Conservation (phyloP, 2,888 invertebrate species). For the Homarus gammarus region DNA sequence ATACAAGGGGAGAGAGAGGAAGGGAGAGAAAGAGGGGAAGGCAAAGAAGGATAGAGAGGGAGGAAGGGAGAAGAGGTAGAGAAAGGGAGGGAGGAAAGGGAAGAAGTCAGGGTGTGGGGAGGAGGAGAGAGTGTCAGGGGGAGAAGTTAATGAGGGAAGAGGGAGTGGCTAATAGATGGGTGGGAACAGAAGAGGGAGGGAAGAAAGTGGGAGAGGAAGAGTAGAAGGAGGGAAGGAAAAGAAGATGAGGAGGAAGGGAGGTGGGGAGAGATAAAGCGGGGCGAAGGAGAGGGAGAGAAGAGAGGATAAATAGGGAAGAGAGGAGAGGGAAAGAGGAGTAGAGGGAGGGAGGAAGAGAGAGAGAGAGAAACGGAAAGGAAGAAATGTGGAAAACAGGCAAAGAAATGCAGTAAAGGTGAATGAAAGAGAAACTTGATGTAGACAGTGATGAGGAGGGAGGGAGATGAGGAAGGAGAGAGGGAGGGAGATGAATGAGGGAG, state of each 20-base stretch:
- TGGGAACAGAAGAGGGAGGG: background rate
- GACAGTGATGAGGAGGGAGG: background rate
- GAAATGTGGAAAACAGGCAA: background rate
- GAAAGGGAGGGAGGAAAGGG: background rate
- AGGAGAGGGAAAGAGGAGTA: background rate
- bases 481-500: constrained; percentile 10
- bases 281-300: background rate
- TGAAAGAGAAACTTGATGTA: background rate
- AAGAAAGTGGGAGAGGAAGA: background rate
- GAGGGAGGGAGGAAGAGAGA: constrained; percentile 20
- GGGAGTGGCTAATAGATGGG: background rate
- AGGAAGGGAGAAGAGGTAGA: too few species aligned
- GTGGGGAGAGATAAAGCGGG: background rate
- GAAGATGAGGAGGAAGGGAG: too few species aligned
- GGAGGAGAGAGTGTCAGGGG: background rate
- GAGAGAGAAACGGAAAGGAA: constrained; percentile 32
- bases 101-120: too few species aligned
- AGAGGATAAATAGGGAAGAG: background rate
- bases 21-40: background rate
- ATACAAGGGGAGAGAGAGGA: background rate
- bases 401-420: background rate
- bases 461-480: constrained; percentile 16
- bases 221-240: too few species aligned
- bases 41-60: background rate
- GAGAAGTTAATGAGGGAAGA: background rate